phyloP scores from a whole-genome alignment of 2,888 invertebrate genomes.

The Ephialtes manifestator region DNA sequence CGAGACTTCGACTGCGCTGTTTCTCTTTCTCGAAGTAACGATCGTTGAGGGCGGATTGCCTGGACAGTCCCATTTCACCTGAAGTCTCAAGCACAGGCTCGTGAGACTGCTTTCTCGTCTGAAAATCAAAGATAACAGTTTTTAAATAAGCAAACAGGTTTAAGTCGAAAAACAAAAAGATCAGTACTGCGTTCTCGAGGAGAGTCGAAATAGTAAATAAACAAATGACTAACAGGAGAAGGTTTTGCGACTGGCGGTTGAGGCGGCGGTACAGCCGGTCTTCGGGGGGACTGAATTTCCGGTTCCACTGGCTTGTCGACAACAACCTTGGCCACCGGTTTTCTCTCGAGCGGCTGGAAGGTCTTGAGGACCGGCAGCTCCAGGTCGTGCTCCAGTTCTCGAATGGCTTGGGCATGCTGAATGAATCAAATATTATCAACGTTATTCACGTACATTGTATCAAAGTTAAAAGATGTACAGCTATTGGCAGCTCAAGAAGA shows the following conservation, averaged over 20 bases:
- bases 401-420: constrained; percentile 83
- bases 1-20: constrained; percentile 93
- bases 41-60: constrained; percentile 95
- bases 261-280: constrained; percentile 85
- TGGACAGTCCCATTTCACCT: constrained; percentile 88
- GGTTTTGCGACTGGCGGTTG: constrained; percentile 84
- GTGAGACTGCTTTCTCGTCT: constrained; percentile 91
- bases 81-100: constrained; percentile 87
- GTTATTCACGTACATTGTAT: constrained; percentile 18
- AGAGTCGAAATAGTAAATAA: constrained; percentile 24
- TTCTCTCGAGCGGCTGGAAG: constrained; percentile 85
- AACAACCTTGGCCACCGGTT: constrained; percentile 81
- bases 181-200: background rate
- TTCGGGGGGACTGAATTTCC: constrained; percentile 84
- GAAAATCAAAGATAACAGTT: constrained; percentile 51
- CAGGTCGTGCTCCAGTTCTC: constrained; percentile 84
- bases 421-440: constrained; percentile 49
- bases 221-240: constrained; percentile 80
- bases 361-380: constrained; percentile 84
- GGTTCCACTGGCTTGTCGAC: constrained; percentile 83
- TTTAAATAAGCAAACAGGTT: constrained; percentile 7
- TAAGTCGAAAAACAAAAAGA: background rate
- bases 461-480: background rate
- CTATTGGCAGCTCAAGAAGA: constrained; percentile 40
- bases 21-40: constrained; percentile 95